Conservation (phyloP, 1,140 invertebrate genomes). For the Nylanderia fulva region DNA sequence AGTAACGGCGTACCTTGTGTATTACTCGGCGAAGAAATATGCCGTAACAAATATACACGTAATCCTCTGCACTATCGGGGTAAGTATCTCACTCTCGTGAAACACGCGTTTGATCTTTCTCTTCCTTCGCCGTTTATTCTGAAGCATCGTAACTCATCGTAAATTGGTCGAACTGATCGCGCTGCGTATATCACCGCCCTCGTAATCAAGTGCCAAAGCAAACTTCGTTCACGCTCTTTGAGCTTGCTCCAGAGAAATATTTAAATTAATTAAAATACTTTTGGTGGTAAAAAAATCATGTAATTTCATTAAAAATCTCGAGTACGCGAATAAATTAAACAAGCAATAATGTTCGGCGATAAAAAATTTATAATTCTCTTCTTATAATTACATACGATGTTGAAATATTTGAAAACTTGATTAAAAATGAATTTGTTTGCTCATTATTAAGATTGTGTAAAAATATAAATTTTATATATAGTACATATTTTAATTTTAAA, state of each 20-base stretch:
- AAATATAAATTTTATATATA: background rate
- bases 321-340: background rate
- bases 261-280: slow-evolving; percentile 14
- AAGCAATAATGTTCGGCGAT: background rate
- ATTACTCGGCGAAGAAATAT: slow-evolving; percentile 48
- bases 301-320: background rate
- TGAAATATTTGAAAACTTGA: background rate
- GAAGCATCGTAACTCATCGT: background rate
- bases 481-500: background rate
- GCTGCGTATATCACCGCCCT: background rate
- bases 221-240: background rate
- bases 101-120: background rate
- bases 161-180: background rate
- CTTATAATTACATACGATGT: background rate
- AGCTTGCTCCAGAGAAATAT: background rate
- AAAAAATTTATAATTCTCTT: background rate
- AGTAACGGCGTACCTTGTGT: slow-evolving; percentile 73
- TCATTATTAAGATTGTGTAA: no score
- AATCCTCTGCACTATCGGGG: slow-evolving; percentile 77
- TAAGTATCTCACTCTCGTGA: slow-evolving; percentile 65
- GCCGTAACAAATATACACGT: slow-evolving; percentile 71
- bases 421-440: no score
- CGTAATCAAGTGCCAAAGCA: background rate
- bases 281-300: background rate
- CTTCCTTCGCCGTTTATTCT: background rate